phyloP scores from a whole-genome alignment of 2,888 invertebrate genomes.

The Phyllotreta cruciferae region DNA sequence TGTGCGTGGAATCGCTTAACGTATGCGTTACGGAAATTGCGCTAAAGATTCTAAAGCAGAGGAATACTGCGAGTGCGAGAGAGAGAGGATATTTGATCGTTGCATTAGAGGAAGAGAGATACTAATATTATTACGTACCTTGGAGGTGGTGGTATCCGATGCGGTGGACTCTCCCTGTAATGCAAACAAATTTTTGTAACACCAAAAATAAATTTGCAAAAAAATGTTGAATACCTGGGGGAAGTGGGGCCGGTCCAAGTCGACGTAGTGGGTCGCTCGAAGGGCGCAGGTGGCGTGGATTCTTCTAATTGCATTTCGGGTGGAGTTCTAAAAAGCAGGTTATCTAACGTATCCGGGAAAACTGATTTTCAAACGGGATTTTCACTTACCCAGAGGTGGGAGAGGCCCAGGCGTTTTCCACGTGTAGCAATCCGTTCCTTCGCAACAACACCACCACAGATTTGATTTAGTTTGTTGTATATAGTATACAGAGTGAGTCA shows the following conservation, averaged over 20 bases:
- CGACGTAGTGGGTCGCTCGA: constrained; percentile 23
- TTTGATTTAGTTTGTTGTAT: too few species aligned
- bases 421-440: constrained; percentile 47
- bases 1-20: neutral
- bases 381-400: constrained; percentile 47
- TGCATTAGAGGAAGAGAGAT: neutral
- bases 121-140: constrained; percentile 33
- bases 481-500: too few species aligned
- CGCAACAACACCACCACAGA: constrained; percentile 22
- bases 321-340: constrained; percentile 32
- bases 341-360: constrained; percentile 8
- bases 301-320: constrained; percentile 30
- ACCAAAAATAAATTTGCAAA: neutral
- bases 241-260: constrained; percentile 37
- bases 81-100: too few species aligned
- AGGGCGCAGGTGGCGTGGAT: constrained; percentile 21
- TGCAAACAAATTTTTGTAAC: neutral
- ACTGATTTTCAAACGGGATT: constrained; percentile 25
- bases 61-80: too few species aligned
- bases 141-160: constrained; percentile 42
- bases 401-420: constrained; percentile 50
- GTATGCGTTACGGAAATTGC: neutral
- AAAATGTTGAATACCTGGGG: constrained; percentile 25
- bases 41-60: too few species aligned
- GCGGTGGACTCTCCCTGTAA: constrained; percentile 19